Conservation (phyloP, 2,888 invertebrate species). For the Anthophora plumipes region DNA sequence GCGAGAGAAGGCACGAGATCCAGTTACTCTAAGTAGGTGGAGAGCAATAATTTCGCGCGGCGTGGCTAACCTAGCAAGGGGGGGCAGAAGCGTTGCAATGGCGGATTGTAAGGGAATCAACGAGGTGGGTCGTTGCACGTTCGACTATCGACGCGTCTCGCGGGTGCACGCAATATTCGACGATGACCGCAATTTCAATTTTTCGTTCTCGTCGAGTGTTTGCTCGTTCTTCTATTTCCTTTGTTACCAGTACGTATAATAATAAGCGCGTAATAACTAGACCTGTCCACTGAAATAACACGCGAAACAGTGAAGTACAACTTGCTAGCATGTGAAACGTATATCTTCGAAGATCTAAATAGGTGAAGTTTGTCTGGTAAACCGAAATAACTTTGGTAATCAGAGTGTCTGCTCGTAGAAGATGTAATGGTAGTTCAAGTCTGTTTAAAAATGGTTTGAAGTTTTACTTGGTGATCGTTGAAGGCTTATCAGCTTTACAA, state of each 20-base stretch:
- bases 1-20: conserved; percentile 57
- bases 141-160: conserved; percentile 5
- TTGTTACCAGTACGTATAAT: neutral
- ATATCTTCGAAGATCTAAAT: neutral
- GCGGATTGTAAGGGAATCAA: conserved; percentile 17
- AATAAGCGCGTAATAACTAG: neutral
- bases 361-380: neutral
- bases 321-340: neutral
- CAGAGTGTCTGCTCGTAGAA: neutral
- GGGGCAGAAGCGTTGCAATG: conserved; percentile 36
- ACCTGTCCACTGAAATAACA: neutral
- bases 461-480: too few relatives aligned
- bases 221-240: neutral
- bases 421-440: neutral
- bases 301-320: neutral
- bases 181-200: neutral
- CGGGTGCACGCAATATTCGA: neutral
- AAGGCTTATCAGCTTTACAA: neutral
- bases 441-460: neutral
- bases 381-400: neutral
- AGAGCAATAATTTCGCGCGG: conserved; percentile 61
- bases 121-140: conserved; percentile 14
- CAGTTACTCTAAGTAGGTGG: conserved; percentile 67
- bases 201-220: neutral
- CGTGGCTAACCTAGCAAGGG: conserved; percentile 26